phyloP scores from a whole-genome alignment of 2,113 vertebrate species.

The Lepisosteus osseus region DNA sequence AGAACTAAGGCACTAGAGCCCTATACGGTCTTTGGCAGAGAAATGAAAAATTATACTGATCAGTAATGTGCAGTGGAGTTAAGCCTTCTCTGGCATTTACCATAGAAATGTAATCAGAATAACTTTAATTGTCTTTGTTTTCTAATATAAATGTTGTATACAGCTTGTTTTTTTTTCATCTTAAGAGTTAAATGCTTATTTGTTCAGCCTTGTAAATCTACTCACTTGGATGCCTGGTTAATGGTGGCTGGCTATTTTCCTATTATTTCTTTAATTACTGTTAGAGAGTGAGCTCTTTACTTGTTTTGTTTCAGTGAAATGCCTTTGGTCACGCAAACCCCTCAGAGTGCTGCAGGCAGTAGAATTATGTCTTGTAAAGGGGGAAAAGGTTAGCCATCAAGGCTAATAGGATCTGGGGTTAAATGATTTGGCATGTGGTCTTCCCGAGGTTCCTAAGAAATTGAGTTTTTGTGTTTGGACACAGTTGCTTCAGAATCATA shows the following conservation, averaged over 20 bases:
- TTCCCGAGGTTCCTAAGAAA: neutral
- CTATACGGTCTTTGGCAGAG: no score
- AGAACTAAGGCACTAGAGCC: no score
- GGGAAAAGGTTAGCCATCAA: neutral
- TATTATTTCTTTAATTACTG: neutral
- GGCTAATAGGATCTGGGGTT: neutral
- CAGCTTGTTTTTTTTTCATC: neutral
- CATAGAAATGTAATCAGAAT: no score
- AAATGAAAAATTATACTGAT: no score
- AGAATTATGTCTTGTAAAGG: neutral
- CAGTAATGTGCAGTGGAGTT: neutral
- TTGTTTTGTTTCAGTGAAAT: neutral
- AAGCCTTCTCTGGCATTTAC: neutral
- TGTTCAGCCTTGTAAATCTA: neutral
- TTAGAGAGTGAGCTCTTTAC: neutral
- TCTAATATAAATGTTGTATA: no score
- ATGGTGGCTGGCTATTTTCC: neutral
- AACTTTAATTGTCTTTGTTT: no score
- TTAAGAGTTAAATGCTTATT: conserved; percentile 2
- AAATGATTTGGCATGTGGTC: neutral
- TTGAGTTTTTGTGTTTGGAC: neutral
- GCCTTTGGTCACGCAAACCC: neutral
- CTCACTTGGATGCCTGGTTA: neutral
- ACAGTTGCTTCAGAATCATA: neutral
- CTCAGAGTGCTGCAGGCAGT: neutral